These are phyloP conservation scores for Anas flavirostris DNA, from an alignment of 2,797 vertebrate genomes.

Conservation along the genomic window DNA sequence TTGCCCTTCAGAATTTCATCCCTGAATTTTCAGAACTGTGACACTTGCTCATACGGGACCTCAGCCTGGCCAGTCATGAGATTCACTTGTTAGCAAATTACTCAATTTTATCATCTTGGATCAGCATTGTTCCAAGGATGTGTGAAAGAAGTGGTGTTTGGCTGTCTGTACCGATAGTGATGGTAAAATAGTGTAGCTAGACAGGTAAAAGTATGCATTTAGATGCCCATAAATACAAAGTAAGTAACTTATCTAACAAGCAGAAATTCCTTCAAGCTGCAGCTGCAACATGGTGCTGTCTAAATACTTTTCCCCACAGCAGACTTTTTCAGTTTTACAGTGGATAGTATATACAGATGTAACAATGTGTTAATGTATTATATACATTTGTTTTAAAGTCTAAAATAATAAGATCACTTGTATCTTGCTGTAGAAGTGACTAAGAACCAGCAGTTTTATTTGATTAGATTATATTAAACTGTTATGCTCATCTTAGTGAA, in stretches of 20 bases:
- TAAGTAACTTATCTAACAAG: background rate
- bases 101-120: background rate
- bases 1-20: background rate
- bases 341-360: background rate
- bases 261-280: background rate
- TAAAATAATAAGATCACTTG: background rate
- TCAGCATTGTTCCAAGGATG: conserved; percentile 6
- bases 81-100: background rate
- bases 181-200: background rate
- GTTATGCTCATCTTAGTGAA: background rate
- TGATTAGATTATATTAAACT: background rate
- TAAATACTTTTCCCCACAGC: background rate
- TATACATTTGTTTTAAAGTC: background rate
- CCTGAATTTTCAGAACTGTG: background rate
- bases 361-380: background rate
- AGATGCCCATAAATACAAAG: background rate
- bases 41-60: accelerated
- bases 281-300: background rate
- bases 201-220: background rate
- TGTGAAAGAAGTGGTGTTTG: background rate
- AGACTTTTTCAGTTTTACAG: background rate
- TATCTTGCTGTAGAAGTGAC: background rate
- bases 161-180: accelerated
- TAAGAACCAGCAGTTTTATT: background rate
- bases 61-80: accelerated